phyloP scores from a whole-genome alignment of 2,888 invertebrate species.

The Synanthedon myopaeformis region DNA sequence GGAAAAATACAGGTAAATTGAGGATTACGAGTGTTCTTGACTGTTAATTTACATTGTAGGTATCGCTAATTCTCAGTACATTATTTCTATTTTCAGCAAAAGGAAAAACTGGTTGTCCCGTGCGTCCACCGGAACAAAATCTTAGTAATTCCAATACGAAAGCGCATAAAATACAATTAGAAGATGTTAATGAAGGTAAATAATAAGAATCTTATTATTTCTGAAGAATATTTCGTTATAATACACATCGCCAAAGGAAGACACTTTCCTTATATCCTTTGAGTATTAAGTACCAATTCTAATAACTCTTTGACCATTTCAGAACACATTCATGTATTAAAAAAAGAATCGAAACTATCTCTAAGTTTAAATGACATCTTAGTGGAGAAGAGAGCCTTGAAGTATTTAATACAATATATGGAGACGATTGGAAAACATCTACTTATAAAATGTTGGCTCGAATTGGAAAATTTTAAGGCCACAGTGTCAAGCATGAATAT shows the following conservation, averaged over 20 bases:
- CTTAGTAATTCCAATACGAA: constrained; percentile 19
- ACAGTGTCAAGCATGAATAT: constrained; percentile 16
- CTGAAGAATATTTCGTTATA: no score
- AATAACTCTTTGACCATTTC: background rate
- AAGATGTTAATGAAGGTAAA: constrained; percentile 41
- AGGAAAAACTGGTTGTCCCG: constrained; percentile 63
- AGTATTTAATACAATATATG: constrained; percentile 88
- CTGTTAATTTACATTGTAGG: background rate
- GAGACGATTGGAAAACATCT: constrained; percentile 77
- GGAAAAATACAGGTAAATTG: constrained; percentile 77
- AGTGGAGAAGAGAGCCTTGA: constrained; percentile 81
- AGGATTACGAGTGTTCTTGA: background rate
- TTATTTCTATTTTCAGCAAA: constrained; percentile 42
- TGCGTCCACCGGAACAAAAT: constrained; percentile 52
- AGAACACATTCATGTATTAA: constrained; percentile 28
- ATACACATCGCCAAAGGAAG: no score
- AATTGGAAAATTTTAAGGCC: constrained; percentile 76
- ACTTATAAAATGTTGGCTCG: constrained; percentile 81
- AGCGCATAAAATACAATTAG: constrained; percentile 2
- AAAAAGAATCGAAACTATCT: constrained; percentile 75
- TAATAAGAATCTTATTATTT: constrained; percentile 3
- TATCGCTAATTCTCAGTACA: background rate
- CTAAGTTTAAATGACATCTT: constrained; percentile 82
- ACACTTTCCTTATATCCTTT: no score
- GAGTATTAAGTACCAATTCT: no score